phyloP scores from a whole-genome alignment of 2,888 invertebrate species.

The Auanema sp. region DNA sequence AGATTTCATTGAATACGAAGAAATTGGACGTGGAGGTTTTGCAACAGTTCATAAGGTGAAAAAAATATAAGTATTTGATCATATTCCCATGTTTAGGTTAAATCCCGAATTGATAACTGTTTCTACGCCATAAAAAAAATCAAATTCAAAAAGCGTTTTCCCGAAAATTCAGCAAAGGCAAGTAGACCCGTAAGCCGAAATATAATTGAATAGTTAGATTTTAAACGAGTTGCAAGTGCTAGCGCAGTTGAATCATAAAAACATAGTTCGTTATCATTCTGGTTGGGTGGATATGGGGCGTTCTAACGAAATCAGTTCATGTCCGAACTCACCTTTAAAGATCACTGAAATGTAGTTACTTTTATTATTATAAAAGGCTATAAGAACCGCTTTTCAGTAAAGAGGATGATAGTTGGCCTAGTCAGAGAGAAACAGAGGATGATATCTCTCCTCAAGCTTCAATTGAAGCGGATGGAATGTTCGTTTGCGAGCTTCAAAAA shows the following conservation, averaged over 20 bases:
- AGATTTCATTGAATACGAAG: constrained; percentile 41
- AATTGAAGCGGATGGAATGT: too few relatives aligned
- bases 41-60: constrained; percentile 65
- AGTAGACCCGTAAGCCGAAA: background rate
- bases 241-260: constrained; percentile 62
- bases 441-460: too few relatives aligned
- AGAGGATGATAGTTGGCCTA: too few relatives aligned
- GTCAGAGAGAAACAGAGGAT: too few relatives aligned
- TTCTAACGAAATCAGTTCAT: background rate
- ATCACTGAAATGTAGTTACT: constrained; percentile 16
- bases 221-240: constrained; percentile 64
- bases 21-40: constrained; percentile 64
- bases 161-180: constrained; percentile 6
- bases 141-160: constrained; percentile 44
- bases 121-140: constrained; percentile 66
- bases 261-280: constrained; percentile 65
- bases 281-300: constrained; percentile 65
- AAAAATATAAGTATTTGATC: background rate
- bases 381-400: too few relatives aligned
- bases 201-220: constrained; percentile 51
- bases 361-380: background rate
- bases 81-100: constrained; percentile 9
- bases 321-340: background rate
- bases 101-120: constrained; percentile 58
- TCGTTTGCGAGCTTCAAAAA: too few relatives aligned